phyloP scores from a whole-genome alignment of 2,113 vertebrate species.

The Empidonax alnorum region DNA sequence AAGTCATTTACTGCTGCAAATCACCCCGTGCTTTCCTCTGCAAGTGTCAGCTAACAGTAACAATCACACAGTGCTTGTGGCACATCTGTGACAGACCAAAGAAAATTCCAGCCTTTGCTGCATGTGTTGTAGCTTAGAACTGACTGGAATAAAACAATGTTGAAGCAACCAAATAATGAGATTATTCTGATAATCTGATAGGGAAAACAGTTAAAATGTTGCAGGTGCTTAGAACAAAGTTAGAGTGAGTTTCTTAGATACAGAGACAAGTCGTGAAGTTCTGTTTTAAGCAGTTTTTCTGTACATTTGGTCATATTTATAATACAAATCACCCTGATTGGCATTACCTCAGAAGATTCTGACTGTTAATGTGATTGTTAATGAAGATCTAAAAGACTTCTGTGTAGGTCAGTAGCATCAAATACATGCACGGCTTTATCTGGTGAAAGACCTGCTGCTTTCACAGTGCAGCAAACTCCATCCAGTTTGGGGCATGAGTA shows the following conservation, averaged over 20 bases:
- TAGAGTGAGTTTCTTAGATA: background rate
- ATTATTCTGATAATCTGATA: background rate
- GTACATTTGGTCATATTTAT: background rate
- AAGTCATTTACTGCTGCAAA: background rate
- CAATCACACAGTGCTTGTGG: background rate
- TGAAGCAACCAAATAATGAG: background rate
- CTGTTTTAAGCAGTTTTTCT: background rate
- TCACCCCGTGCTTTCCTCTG: constrained; percentile 1
- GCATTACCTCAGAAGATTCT: background rate
- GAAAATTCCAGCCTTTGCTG: background rate
- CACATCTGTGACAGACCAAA: background rate
- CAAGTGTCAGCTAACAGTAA: background rate
- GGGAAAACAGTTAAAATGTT: background rate
- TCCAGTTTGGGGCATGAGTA: background rate
- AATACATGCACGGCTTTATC: background rate
- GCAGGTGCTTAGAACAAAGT: background rate
- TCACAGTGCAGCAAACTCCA: background rate
- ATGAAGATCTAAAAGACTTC: background rate
- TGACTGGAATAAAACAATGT: background rate
- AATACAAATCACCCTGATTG: background rate
- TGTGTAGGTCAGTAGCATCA: background rate
- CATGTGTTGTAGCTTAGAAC: background rate
- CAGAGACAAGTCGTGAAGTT: background rate
- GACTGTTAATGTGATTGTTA: background rate
- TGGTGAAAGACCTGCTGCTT: background rate